Evolutionary conservation across 2,113 vertebrate species (phyloP).

Genomic region (Asarcornis scutulata): DNA sequence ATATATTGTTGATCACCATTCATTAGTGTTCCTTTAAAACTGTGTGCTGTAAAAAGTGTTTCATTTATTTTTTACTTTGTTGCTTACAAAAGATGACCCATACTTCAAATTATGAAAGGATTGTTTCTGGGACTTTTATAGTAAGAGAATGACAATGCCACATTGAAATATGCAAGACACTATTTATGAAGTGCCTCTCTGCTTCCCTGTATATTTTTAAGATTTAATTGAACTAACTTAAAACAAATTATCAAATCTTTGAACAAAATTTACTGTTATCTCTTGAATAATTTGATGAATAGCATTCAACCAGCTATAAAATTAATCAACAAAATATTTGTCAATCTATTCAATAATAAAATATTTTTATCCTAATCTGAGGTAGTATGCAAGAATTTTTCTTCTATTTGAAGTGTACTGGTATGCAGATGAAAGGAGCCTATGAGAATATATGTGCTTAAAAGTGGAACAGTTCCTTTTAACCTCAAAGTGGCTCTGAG

Average conservation of each 20-base stretch:
- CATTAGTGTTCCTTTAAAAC: neutral
- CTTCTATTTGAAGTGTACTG: neutral
- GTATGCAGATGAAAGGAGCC: neutral
- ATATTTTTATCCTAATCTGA: neutral
- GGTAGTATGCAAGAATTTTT: neutral
- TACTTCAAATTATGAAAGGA: neutral
- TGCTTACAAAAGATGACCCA: neutral
- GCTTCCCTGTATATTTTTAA: neutral
- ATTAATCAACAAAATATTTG: conserved; percentile 12
- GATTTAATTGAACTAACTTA: neutral
- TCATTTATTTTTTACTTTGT: too few relatives aligned
- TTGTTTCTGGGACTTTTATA: neutral
- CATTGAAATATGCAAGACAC: neutral
- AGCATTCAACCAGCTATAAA: neutral
- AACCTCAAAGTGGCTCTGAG: neutral
- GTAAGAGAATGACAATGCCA: neutral
- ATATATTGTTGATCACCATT: neutral
- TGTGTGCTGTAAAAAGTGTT: too few relatives aligned
- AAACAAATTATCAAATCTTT: neutral
- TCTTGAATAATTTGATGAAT: neutral
- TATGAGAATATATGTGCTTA: neutral
- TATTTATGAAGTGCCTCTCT: neutral
- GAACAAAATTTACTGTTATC: neutral
- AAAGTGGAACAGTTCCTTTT: neutral
- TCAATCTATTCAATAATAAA: neutral